Percentiles rank a stretch among this genome's conserved stretches.
phyloP scores from a whole-genome alignment of 2,113 vertebrate genomes.

The Brachypteracias leptosomus region DNA sequence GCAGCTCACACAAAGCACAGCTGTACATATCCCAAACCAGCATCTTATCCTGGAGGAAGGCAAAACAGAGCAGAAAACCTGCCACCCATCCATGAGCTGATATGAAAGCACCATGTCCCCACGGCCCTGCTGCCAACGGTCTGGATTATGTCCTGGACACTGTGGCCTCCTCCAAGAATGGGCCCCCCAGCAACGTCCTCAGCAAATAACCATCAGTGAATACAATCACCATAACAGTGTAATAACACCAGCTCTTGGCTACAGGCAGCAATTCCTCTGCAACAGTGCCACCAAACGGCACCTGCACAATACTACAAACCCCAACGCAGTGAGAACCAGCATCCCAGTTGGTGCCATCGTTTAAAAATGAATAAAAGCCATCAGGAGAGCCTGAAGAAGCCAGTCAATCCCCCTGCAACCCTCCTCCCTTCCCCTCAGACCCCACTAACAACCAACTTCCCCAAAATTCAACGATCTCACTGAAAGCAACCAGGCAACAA shows the following conservation, averaged over 20 bases:
- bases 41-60: background rate
- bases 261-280: constrained; percentile 5
- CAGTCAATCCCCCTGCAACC: background rate
- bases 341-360: background rate
- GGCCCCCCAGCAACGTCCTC: background rate
- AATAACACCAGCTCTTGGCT: background rate
- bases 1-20: background rate
- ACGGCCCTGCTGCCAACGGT: background rate
- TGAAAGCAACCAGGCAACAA: background rate
- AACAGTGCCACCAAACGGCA: constrained; percentile 59
- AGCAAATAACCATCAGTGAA: background rate
- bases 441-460: background rate
- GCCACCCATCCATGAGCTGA: accelerated
- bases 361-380: background rate
- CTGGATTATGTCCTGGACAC: background rate
- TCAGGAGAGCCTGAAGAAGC: background rate
- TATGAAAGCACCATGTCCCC: background rate
- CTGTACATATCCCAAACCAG: background rate
- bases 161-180: background rate
- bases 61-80: background rate
- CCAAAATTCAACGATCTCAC: background rate
- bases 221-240: accelerated
- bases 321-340: background rate
- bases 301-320: background rate
- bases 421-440: background rate